Evolutionary conservation across 1,140 invertebrate species (phyloP).

Genomic region (Notospermus geniculatus): DNA sequence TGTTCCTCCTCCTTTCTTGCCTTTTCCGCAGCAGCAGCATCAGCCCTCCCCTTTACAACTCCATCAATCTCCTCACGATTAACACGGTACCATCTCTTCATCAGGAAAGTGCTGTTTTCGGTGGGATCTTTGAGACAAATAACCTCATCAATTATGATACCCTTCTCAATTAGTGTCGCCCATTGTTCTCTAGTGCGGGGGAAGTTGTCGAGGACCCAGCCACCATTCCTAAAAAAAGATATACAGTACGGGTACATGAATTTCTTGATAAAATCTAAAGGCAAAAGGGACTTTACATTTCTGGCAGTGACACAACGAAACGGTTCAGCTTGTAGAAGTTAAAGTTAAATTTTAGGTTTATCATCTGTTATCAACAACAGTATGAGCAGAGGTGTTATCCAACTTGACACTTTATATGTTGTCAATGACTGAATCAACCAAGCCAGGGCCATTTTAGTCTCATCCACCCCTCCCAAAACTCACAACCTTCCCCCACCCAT

Average conservation of each 20-base stretch:
- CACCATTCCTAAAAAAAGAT: constrained; percentile 43
- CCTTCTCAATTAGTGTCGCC: constrained; percentile 48
- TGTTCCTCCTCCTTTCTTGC: constrained; percentile 35
- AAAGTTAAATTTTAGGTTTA: no score
- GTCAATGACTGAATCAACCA: no score
- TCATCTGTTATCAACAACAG: no score
- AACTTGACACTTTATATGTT: no score
- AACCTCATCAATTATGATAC: constrained; percentile 49
- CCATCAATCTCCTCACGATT: constrained; percentile 42
- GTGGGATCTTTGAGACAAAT: constrained; percentile 42
- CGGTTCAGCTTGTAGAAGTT: no score
- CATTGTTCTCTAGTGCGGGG: constrained; percentile 52
- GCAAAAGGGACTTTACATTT: no score
- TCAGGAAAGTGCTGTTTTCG: constrained; percentile 35
- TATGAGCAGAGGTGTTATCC: not conserved
- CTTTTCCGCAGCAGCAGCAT: constrained; percentile 33
- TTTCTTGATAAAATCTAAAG: no score
- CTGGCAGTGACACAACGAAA: no score
- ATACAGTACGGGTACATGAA: no score
- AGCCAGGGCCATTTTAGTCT: no score
- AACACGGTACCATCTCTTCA: constrained; percentile 31
- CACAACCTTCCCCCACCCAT: not conserved
- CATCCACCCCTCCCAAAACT: no score
- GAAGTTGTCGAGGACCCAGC: constrained; percentile 56
- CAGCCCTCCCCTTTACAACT: constrained; percentile 28